Evolutionary conservation across 2,113 vertebrate genomes (phyloP).

Genomic region (Engraulis encrasicolus): DNA sequence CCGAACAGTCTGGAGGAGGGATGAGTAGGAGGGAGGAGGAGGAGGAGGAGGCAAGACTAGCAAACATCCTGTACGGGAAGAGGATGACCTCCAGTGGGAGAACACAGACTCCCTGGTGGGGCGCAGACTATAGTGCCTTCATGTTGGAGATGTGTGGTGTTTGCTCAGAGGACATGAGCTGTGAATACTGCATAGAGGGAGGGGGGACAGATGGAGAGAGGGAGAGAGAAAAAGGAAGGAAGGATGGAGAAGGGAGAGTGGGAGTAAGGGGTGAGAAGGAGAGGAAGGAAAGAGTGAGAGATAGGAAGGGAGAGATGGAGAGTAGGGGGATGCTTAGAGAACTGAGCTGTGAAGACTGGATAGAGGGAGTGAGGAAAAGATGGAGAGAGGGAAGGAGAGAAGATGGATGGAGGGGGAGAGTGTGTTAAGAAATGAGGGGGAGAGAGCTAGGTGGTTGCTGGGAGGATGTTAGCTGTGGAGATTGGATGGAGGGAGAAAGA

Average conservation of each 20-base stretch:
- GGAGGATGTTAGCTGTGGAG: conserved; percentile 33
- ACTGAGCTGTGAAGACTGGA: conserved; percentile 33
- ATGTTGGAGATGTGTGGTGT: too few relatives aligned
- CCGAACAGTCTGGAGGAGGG: neutral
- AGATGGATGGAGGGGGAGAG: neutral
- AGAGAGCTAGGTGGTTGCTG: neutral
- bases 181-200: conserved; percentile 31
- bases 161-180: conserved; percentile 24
- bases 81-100: too few relatives aligned
- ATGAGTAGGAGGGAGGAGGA: too few relatives aligned
- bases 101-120: too few relatives aligned
- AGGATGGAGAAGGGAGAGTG: neutral
- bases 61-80: too few relatives aligned
- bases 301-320: neutral
- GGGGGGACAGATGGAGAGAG: too few relatives aligned
- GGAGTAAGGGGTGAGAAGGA: neutral
- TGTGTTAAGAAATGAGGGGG: too few relatives aligned
- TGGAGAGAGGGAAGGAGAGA: neutral
- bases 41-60: too few relatives aligned
- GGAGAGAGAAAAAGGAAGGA: neutral
- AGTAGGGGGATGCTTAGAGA: neutral
- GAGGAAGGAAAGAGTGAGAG: neutral
- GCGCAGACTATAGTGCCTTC: too few relatives aligned
- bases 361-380: neutral
- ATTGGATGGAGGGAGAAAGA: conserved; percentile 22